These are phyloP conservation scores for Belgica antarctica DNA, from an alignment of 2,888 invertebrate species.

Conservation along the genomic window DNA sequence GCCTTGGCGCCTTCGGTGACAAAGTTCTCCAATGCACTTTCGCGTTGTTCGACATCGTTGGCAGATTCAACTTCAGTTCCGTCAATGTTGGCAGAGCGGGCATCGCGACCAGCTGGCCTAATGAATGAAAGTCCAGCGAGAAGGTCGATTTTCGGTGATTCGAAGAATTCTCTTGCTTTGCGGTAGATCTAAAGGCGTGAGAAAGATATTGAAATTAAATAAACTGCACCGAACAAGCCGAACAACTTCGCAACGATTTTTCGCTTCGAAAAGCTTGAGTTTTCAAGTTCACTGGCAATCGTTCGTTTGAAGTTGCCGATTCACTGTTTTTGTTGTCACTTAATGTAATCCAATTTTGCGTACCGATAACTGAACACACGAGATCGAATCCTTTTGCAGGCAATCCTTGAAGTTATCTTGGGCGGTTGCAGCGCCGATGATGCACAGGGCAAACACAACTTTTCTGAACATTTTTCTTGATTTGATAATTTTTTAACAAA, in stretches of 20 bases:
- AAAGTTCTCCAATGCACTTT: conserved; percentile 60
- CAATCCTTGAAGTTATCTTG: conserved; percentile 57
- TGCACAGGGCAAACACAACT: conserved; percentile 43
- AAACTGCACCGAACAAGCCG: neutral
- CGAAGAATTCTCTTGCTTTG: conserved; percentile 61
- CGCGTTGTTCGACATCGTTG: conserved; percentile 57
- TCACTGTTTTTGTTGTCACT: neutral
- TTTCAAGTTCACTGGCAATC: too few species aligned
- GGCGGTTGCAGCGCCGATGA: conserved; percentile 29
- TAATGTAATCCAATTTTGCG: conserved; percentile 46
- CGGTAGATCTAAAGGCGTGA: conserved; percentile 56
- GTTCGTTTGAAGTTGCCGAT: too few species aligned
- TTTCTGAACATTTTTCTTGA: conserved; percentile 51
- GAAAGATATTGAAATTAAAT: conserved; percentile 13
- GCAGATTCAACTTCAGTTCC: conserved; percentile 58
- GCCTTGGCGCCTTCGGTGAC: conserved; percentile 58
- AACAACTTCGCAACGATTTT: too few species aligned
- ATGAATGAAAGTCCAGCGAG: conserved; percentile 59
- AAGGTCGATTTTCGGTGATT: conserved; percentile 59
- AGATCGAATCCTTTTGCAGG: conserved; percentile 62
- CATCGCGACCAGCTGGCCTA: conserved; percentile 51
- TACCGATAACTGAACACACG: conserved; percentile 63
- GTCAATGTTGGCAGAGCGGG: conserved; percentile 56
- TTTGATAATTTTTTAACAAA: conserved; percentile 18
- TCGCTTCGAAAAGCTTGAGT: too few species aligned